Percentiles rank a stretch among this genome's conserved stretches.
phyloP scores from a whole-genome alignment of 2,888 invertebrate genomes.

The Hydropsyche betteni region DNA sequence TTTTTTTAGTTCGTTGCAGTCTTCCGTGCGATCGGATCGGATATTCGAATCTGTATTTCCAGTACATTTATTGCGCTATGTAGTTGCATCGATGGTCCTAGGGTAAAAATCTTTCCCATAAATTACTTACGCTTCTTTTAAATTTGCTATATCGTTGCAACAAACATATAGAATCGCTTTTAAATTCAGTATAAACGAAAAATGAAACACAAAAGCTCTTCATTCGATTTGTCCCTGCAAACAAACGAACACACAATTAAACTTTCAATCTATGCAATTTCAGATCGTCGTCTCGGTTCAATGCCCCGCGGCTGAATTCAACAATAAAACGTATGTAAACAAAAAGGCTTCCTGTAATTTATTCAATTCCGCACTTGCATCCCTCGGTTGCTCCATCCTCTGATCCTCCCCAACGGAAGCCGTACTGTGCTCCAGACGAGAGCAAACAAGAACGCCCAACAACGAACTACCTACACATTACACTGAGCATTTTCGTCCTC shows the following conservation, averaged over 20 bases:
- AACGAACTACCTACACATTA: background rate
- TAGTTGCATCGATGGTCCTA: constrained; percentile 20
- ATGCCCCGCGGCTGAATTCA: too few species aligned
- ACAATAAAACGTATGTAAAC: constrained; percentile 35
- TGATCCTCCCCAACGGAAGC: constrained; percentile 26
- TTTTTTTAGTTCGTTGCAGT: constrained; percentile 6
- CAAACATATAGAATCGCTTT: too few species aligned
- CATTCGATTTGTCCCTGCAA: too few species aligned
- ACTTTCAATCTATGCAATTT: too few species aligned
- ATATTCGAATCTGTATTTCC: constrained; percentile 28
- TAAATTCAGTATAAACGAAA: too few species aligned
- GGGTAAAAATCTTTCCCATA: constrained; percentile 18
- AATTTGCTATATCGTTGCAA: too few species aligned
- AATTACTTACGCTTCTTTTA: background rate
- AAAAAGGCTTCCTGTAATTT: constrained; percentile 33
- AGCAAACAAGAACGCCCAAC: constrained; percentile 28
- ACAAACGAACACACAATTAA: too few species aligned
- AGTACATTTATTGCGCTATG: constrained; percentile 17
- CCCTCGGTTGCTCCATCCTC: background rate
- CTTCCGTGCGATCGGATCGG: constrained; percentile 22
- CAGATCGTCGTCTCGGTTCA: too few species aligned
- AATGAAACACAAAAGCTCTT: too few species aligned
- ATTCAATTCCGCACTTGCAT: constrained; percentile 33
- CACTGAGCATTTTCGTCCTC: background rate
- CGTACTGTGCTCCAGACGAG: constrained; percentile 21